Conservation (phyloP, 2,888 invertebrate species). For the Pseudococcus viburni region DNA sequence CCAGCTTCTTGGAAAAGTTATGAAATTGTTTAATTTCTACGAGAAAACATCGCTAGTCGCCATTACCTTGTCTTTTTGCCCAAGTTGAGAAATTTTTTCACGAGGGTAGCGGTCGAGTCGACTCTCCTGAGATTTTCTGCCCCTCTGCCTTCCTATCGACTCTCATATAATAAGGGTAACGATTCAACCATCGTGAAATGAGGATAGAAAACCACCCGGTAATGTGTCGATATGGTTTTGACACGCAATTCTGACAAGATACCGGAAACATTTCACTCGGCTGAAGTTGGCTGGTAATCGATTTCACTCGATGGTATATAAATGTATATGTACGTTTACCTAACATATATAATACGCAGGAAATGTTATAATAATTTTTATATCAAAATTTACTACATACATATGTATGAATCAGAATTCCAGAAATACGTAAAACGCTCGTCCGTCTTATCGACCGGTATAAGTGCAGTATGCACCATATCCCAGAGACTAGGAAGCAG, state of each 20-base stretch:
- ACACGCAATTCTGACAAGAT: constrained; percentile 41
- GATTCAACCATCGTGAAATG: neutral
- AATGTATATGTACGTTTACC: neutral
- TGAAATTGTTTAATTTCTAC: constrained; percentile 36
- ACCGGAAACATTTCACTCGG: constrained; percentile 43
- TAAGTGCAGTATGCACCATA: neutral
- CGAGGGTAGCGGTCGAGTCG: neutral
- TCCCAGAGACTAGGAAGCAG: neutral
- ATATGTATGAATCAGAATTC: constrained; percentile 4
- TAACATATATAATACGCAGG: neutral
- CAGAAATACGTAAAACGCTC: neutral
- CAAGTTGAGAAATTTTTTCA: neutral
- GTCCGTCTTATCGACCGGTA: neutral
- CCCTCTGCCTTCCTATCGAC: neutral
- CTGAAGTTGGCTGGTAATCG: constrained; percentile 32
- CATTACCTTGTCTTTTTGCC: neutral
- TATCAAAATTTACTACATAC: neutral
- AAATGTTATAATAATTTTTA: constrained; percentile 29
- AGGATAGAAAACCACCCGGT: neutral
- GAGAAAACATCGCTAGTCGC: neutral
- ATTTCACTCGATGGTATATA: neutral
- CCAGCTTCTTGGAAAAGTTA: neutral
- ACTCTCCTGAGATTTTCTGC: neutral
- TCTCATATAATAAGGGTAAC: neutral
- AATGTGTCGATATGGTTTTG: constrained; percentile 47